Conservation (phyloP, 2,113 vertebrate genomes). For the Nothobranchius furzeri region DNA sequence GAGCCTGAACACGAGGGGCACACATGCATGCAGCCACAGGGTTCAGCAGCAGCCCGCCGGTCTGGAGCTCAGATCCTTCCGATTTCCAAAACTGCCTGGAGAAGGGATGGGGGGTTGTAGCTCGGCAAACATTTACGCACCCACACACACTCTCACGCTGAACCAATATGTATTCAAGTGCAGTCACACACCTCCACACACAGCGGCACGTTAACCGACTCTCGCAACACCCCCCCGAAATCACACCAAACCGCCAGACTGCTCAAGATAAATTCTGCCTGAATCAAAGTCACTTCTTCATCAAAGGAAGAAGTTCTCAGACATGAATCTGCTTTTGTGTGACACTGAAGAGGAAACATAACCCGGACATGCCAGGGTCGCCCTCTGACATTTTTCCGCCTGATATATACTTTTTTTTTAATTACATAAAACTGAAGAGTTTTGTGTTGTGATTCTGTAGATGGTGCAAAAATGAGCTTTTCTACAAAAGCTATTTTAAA, state of each 20-base stretch:
- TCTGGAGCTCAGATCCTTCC: conserved; percentile 73
- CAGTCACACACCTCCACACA: conserved; percentile 75
- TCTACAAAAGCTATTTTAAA: too few relatives aligned
- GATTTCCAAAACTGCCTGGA: conserved; percentile 67
- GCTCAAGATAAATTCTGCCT: conserved; percentile 48
- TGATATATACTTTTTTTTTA: not conserved
- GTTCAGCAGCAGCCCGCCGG: conserved; percentile 59
- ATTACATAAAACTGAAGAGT: too few relatives aligned
- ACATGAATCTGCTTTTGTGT: not conserved
- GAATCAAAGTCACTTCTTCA: conserved; percentile 44
- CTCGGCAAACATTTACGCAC: conserved; percentile 74
- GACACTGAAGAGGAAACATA: not conserved
- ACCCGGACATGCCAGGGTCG: too few relatives aligned
- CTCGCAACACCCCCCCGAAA: conserved; percentile 65
- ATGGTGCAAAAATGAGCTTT: too few relatives aligned
- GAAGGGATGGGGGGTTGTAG: conserved; percentile 52
- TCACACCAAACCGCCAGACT: conserved; percentile 64
- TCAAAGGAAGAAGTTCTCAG: conserved; percentile 12
- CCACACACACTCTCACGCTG: conserved; percentile 73
- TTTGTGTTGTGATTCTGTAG: too few relatives aligned
- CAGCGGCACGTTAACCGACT: conserved; percentile 62
- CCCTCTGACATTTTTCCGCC: not conserved
- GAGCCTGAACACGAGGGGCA: conserved; percentile 44
- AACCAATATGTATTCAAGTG: conserved; percentile 73
- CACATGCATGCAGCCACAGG: conserved; percentile 61